These are phyloP conservation scores for Cheirogaleus major DNA, from an alignment of 2,797 vertebrate genomes.

Conservation along the genomic window DNA sequence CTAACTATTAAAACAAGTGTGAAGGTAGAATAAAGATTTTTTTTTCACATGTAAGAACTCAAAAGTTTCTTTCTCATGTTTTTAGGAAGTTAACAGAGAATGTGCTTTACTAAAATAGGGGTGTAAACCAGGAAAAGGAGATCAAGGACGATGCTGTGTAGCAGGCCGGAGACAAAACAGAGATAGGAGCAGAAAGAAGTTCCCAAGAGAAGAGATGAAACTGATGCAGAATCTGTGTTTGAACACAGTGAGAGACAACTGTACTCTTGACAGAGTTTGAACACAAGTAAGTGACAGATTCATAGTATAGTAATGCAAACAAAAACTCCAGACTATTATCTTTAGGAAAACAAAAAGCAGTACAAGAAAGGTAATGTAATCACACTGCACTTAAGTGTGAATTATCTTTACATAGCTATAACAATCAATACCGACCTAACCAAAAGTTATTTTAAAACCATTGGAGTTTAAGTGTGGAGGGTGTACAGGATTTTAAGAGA, in stretches of 20 bases:
- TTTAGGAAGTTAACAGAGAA: neutral
- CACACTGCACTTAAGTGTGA: neutral
- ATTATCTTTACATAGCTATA: neutral
- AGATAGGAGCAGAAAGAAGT: neutral
- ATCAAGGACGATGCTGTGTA: neutral
- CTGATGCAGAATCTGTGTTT: neutral
- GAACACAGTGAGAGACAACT: neutral
- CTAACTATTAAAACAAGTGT: neutral
- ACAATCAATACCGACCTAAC: neutral
- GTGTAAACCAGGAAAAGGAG: neutral
- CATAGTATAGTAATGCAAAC: neutral
- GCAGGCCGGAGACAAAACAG: neutral
- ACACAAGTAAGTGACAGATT: neutral
- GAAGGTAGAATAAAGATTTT: neutral
- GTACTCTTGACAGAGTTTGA: neutral
- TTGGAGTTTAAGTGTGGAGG: neutral
- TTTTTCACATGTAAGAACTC: neutral
- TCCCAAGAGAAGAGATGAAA: neutral
- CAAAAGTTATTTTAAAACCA: neutral
- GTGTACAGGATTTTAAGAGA: neutral
- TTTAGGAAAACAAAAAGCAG: slow-evolving; percentile 21
- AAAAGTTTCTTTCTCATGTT: neutral
- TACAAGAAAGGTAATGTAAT: neutral
- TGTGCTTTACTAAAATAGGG: neutral
- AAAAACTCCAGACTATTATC: neutral